Evolutionary conservation across 2,888 invertebrate species (phyloP).

Genomic region (Caenorhabditis sp.): DNA sequence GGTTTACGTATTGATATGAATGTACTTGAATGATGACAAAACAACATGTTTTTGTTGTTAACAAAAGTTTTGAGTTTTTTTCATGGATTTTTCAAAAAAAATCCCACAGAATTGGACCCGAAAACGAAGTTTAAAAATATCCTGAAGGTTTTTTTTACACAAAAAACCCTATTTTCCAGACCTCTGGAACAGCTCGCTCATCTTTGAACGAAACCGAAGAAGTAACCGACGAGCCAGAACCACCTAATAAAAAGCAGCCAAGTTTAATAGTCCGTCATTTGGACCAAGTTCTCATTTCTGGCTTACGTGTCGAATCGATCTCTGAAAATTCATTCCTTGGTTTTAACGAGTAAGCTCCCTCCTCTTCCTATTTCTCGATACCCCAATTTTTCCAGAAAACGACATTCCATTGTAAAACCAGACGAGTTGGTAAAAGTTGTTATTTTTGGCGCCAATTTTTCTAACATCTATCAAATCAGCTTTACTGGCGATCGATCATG

Average conservation of each 20-base stretch:
- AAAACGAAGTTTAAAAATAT: background rate
- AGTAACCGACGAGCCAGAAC: background rate
- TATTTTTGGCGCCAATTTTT: constrained; percentile 28
- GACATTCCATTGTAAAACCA: constrained; percentile 17
- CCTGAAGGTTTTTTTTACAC: no score
- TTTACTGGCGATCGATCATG: constrained; percentile 28
- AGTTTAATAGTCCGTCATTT: constrained; percentile 8
- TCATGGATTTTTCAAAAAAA: no score
- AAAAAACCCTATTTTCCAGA: background rate
- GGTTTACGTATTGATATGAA: no score
- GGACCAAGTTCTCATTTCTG: constrained; percentile 14
- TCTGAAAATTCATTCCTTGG: constrained; percentile 21
- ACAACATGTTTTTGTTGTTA: no score
- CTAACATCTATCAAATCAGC: constrained; percentile 4
- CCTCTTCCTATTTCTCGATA: no score
- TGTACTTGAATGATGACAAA: no score
- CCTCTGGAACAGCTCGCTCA: background rate
- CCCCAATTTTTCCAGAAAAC: constrained; percentile 14
- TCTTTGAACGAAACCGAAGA: constrained; percentile 7
- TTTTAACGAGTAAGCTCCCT: constrained; percentile 12
- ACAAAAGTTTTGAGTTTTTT: no score
- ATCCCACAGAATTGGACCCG: no score
- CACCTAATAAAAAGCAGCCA: background rate
- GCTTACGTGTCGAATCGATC: constrained; percentile 15
- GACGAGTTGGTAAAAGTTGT: constrained; percentile 14